Base-by-base conservation (phyloP, 2,888 invertebrate genomes). In the Bursaphelenchus okinawaensis region DNA sequence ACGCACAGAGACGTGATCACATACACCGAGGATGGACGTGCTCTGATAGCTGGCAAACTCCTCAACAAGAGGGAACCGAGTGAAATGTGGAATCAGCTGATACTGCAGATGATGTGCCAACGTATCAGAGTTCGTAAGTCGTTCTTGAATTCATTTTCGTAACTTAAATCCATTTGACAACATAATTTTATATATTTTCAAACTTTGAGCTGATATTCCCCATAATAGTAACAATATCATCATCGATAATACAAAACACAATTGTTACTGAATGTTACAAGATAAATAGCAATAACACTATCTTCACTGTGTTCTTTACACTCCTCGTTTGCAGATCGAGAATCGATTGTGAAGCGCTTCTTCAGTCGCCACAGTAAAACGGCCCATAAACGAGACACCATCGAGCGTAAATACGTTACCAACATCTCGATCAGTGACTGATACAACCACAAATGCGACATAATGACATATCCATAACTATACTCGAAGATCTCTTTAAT, bases 81-180 rank as follows among this genome's bases (percentile, higher is more conserved):
- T 9, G 55, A 65, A 24, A 68, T 65, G 40, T 65, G 66, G 66
- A 29, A 28, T 26, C 52, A 68, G 8, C 24, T 67, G 56, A 55
- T 65, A 20, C 55, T 65, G 54, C 67, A 66, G 23, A 56, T 65
- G 26, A 66, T 68, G 22, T 65, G 66, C 58, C 54, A 65, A 40
- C 40, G 40, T 40, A n/a, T n/a, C n/a, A n/a, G n/a, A n/a, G n/a
- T n/a, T n/a, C n/a, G n/a, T n/a, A n/a, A n/a, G n/a, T n/a, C n/a
- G n/a, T n/a, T n/a, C n/a, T n/a, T n/a, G n/a, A n/a, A n/a, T n/a
- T n/a, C n/a, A n/a, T n/a, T n/a, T n/a, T n/a, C n/a, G n/a, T n/a
- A n/a, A n/a, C n/a, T n/a, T n/a, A n/a, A n/a, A n/a, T n/a, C n/a
- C n/a, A n/a, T n/a, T n/a, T n/a, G n/a, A n/a, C n/a, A n/a, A n/a